Conservation (phyloP, 2,113 vertebrate species). For the Chascanopsetta lugubris region DNA sequence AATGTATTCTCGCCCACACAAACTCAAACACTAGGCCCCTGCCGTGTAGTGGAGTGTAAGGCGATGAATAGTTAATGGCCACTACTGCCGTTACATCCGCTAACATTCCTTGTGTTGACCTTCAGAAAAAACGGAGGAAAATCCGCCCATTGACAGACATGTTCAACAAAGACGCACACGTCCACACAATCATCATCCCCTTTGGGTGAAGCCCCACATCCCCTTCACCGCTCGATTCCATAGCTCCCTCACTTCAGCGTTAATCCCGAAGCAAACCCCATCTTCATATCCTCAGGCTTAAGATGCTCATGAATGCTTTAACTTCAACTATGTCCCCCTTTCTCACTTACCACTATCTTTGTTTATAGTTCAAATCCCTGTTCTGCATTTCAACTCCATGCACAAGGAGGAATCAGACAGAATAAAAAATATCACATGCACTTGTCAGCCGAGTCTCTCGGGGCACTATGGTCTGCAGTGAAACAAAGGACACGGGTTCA, state of each 20-base stretch:
- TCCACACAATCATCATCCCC: slow-evolving; percentile 2
- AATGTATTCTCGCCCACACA: slow-evolving; percentile 3
- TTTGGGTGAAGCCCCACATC: neutral
- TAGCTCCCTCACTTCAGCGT: neutral
- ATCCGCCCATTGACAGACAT: slow-evolving; percentile 35
- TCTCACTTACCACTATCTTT: neutral
- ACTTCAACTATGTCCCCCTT: slow-evolving; percentile 10
- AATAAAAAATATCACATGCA: neutral
- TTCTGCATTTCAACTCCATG: neutral
- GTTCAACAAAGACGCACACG: slow-evolving; percentile 32
- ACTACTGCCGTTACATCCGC: slow-evolving; percentile 44
- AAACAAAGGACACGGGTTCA: neutral
- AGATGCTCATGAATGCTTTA: neutral
- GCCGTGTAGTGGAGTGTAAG: slow-evolving; percentile 5
- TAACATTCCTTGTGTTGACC: slow-evolving; percentile 67
- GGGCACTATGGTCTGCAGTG: too few species aligned
- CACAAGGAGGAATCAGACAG: neutral
- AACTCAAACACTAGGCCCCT: slow-evolving; percentile 12
- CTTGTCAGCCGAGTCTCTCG: neutral
- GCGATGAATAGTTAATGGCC: slow-evolving; percentile 78
- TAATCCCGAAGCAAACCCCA: neutral
- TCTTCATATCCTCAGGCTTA: neutral
- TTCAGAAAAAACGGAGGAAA: slow-evolving; percentile 50
- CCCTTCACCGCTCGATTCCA: slow-evolving; percentile 26
- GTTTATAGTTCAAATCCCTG: neutral